A percentile compares a stretch with the other conserved stretches of the same genome.
Evolutionary conservation across 2,113 vertebrate species (phyloP).

Genomic region (sheep (Ovis aries)): ARS-UI_Ramb_v3.0 NC_056054.1:2709001-2709500

Average conservation of each 20-base stretch:
- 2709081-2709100: background rate
- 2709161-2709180: fast-evolving
- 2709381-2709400: fast-evolving
- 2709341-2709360: background rate
- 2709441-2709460: fast-evolving
- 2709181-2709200: background rate
- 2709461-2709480: background rate
- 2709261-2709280: too few species aligned
- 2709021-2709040: background rate
- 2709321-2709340: too few species aligned
- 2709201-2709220: background rate
- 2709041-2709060: fast-evolving
- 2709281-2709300: background rate
- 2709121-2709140: background rate
- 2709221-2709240: background rate
- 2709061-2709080: fast-evolving
- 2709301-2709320: fast-evolving
- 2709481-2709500: background rate
- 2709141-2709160: fast-evolving
- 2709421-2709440: fast-evolving
- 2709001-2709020: fast-evolving
- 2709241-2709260: too few species aligned
- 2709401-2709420: fast-evolving
- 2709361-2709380: fast-evolving
- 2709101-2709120: background rate